Base-by-base conservation (phyloP, 2,888 invertebrate genomes). In the Chloromyia formosa region DNA sequence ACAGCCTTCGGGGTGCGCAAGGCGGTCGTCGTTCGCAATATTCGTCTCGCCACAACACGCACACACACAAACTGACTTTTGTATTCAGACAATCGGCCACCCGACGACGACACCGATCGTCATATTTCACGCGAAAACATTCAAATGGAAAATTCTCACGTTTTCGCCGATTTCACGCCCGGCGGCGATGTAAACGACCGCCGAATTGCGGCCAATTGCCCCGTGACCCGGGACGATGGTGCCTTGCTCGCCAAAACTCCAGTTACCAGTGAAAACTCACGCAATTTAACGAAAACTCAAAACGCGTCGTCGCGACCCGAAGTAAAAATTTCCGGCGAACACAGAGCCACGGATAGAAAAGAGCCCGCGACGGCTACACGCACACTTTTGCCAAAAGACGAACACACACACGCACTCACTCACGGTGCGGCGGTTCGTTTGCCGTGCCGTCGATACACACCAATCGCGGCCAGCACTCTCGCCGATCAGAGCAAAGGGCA, bases 81-180 rank as follows among this genome's bases (percentile, higher is more conserved):
- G 56, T 23, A 27, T 7, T 35, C 27, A 35, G n/a, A 60, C 22
- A 10, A 23, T 10, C 71, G 56, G 12, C 40, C 40, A 58, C 35
- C 1, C 71, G 56, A 54, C 69, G 54, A 53, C 69, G 56, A 54
- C 69, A 54, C 20, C 69, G 69, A 58, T 56, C 71, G 71, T 71
- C 71, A 71, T 71, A 56, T 58, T 71, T 71, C 58, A 71, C 56
- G 35, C 56, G 71, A 71, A 71, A 71, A 71, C 71, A 71, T 71
- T 71, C 71, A 18, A 16, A 5, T 49, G 56, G 71, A 40, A 35
- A 56, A 71, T 56, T 71, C 58, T 40, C 66, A 66, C 66, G 66
- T 66, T 66, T 66, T 66, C 49, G 12, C 9, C 45, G 12, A 66
- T 22, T 66, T 18, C 20, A 22, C 56, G 22, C 18, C 18, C 56